Base-by-base conservation (phyloP, 2,797 vertebrate species). In the Ctenopoma kingsleyae region DNA sequence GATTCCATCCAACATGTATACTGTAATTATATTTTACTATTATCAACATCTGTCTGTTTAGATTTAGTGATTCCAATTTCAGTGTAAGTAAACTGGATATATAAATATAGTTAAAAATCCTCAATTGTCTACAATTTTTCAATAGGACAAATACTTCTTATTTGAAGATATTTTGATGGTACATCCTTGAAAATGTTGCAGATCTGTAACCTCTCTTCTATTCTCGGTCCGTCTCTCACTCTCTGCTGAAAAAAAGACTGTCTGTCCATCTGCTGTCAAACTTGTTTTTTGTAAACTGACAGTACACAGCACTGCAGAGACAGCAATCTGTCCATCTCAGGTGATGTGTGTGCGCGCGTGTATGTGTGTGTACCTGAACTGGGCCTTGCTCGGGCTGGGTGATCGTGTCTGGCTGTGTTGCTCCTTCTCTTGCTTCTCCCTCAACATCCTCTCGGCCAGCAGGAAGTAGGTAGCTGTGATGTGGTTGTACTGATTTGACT, bases 401-500 rank as follows among this genome's bases (percentile, higher is more conserved):
- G 96, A 98, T 46, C 96, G 91, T 2, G 92, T 96, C 82, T 93
- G 91, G 69, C 70, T 86, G 81, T 97, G 95, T 48, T 94, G 95
- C 85, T 98, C 97, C 73, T 97, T 98, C 88, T 98, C 97, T 27
- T 97, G 96, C 79, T 94, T 96, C 55, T 98, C 97, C 82, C 96
- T 91, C 84, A 98, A 92, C 91, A 97, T 97, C 88, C 97, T 94
- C 87, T 98, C 97, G 0, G 97, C 97, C 58, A 98, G 92, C 65
- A 98, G 89, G 92, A 97, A 98, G 90, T 98, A 98, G 2, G 97
- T 98, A 61, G 97, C 96, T 13, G 97, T 98, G 89, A 98, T 98
- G 92, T 98, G 97, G 93, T 98, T 97, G 89, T 98, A 98, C 87
- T 97, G 96, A 91, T 98, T 96, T 12, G 96, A 96, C 90, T 98